Conservation (phyloP, 2,113 vertebrate species). For the Brienomyrus brachyistius region DNA sequence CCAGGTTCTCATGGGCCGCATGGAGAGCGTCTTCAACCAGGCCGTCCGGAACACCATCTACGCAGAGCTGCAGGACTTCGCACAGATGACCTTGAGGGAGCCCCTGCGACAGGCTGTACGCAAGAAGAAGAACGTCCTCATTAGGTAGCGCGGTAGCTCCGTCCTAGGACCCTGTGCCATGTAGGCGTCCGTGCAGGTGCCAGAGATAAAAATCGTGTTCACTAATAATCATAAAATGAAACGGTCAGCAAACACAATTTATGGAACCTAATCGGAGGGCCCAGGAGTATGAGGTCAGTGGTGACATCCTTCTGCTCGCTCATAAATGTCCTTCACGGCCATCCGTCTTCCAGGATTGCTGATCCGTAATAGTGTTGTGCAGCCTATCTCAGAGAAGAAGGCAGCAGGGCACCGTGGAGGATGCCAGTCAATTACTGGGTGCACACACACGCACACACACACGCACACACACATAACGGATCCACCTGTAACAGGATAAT, state of each 20-base stretch:
- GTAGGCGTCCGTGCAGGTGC: not conserved
- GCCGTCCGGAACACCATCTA: constrained; percentile 98
- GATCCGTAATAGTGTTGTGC: not conserved
- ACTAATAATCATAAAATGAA: not conserved
- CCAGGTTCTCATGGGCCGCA: constrained; percentile 95
- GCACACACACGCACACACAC: not conserved
- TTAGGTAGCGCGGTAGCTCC: constrained; percentile 64
- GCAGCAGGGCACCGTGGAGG: not conserved
- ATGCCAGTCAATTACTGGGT: not conserved
- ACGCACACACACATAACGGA: not conserved
- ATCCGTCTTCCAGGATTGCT: not conserved
- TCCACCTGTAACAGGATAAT: not conserved
- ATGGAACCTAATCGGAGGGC: not conserved
- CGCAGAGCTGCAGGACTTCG: constrained; percentile 92
- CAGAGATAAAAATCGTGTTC: not conserved
- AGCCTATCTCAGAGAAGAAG: not conserved
- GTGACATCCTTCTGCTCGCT: not conserved
- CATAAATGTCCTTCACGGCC: not conserved
- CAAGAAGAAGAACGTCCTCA: constrained; percentile 97
- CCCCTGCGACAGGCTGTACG: constrained; percentile 89
- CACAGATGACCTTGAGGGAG: constrained; percentile 88
- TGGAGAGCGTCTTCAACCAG: constrained; percentile 98
- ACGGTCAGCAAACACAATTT: not conserved
- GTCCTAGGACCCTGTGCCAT: not conserved
- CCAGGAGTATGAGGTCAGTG: not conserved